Base-by-base conservation (phyloP, 2,797 vertebrate species). In the Enteromius thamalakanensis region DNA sequence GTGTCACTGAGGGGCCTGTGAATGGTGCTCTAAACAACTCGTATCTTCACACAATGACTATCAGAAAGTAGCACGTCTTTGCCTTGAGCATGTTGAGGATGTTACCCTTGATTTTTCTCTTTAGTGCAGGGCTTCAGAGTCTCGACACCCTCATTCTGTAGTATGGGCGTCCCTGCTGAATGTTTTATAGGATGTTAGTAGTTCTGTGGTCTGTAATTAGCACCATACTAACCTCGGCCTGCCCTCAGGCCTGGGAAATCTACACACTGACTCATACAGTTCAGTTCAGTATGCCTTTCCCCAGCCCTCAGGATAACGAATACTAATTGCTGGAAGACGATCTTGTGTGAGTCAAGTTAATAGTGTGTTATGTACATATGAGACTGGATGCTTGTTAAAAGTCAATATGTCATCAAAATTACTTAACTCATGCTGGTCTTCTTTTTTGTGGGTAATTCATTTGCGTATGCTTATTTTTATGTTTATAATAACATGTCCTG, bases 131-230 rank as follows among this genome's bases (percentile, higher is more conserved):
- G 49, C 71, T 34, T 53, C 53, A 34, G 71, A 74, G 12, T 34
- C 86, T 84, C 79, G 55, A 64, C 68, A 26, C n/a, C 42, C 81
- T 76, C 49, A 32, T 47, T 79, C 74, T 62, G n/a, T 70, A 69
- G 45, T 74, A 70, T 55, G 58, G 7, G 53, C 78, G 77, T 85
- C 58, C 45, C 49, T 82, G 17, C 79, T 83, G 78, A 87, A 80
- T 76, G 62, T 67, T 82, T 81, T 79, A 70, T 86, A 47, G 49
- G 69, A 77, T 69, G 81, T 84, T 82, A 65, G 80, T 10, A 79
- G 77, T 84, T 85, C 85, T 86, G 47, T 81, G 80, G 79, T 60
- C 82, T 87, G 87, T 87, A 84, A 89, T 89, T 88, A 89, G 85
- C 69, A 51, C 60, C 58, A 76, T 65, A 55, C 81, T 84, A 72